phyloP scores from a whole-genome alignment of 2,113 vertebrate genomes.

The Callipepla californica region DNA sequence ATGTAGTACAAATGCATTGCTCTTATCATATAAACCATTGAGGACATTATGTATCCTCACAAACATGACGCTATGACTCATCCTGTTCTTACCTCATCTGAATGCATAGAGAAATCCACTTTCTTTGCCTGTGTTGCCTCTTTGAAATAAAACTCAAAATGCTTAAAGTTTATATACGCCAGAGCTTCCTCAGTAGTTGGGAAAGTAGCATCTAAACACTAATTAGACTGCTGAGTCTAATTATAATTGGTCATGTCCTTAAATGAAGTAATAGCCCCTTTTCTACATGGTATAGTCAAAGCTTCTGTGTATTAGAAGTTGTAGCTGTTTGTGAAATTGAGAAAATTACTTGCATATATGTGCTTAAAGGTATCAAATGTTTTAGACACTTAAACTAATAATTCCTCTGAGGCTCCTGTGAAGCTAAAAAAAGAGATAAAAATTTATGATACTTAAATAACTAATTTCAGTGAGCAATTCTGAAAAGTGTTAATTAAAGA shows the following conservation, averaged over 20 bases:
- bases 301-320: not conserved
- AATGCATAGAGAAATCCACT: not conserved
- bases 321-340: not conserved
- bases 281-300: not conserved
- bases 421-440: not conserved
- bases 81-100: not conserved
- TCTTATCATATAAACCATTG: accelerated
- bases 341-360: not conserved
- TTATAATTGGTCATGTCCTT: not conserved
- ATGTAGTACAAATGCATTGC: not conserved
- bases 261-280: not conserved
- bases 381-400: not conserved
- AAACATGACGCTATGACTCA: not conserved
- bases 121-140: not conserved
- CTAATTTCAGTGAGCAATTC: not conserved
- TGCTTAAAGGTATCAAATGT: not conserved
- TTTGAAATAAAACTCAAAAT: not conserved
- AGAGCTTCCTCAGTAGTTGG: not conserved
- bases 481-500: not conserved
- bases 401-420: not conserved
- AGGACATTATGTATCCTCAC: not conserved
- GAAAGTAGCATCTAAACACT: not conserved
- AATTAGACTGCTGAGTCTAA: not conserved
- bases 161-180: not conserved
- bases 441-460: not conserved